These are phyloP conservation scores for Canis aureus DNA, from an alignment of 2,113 vertebrate genomes.

Conservation along the genomic window DNA sequence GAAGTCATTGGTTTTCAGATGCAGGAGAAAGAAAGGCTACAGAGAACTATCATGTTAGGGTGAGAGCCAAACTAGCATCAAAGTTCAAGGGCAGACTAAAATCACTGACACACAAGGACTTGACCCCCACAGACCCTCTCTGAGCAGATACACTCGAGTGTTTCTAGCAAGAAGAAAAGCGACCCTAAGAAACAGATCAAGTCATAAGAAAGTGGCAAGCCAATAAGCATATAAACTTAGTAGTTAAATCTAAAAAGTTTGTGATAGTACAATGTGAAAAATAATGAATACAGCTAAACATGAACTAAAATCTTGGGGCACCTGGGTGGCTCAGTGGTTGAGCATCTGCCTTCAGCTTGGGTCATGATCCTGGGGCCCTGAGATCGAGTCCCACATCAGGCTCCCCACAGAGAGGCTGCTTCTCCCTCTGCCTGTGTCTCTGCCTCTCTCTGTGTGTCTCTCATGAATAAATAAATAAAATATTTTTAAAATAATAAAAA, in stretches of 20 bases:
- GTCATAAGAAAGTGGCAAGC: not conserved
- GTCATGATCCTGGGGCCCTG: no score
- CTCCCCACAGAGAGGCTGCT: no score
- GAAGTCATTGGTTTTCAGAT: conserved; percentile 26
- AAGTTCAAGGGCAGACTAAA: conserved; percentile 37
- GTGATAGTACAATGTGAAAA: not conserved
- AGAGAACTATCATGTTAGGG: conserved; percentile 2
- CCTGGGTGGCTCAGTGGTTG: no score
- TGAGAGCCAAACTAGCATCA: not conserved
- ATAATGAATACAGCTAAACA: not conserved
- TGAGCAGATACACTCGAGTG: not conserved
- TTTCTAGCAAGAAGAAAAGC: conserved; percentile 29
- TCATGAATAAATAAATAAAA: no score
- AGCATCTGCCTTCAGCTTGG: no score
- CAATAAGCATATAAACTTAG: not conserved
- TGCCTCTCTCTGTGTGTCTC: no score
- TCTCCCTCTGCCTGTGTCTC: no score
- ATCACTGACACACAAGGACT: not conserved
- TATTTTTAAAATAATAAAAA: no score
- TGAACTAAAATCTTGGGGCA: not conserved
- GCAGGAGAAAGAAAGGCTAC: not conserved
- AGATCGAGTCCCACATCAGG: no score
- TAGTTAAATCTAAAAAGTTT: not conserved
- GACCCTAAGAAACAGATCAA: not conserved
- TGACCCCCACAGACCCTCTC: not conserved